Base-by-base conservation (phyloP, 2,797 vertebrate genomes). In the Fistularia commersonii region DNA sequence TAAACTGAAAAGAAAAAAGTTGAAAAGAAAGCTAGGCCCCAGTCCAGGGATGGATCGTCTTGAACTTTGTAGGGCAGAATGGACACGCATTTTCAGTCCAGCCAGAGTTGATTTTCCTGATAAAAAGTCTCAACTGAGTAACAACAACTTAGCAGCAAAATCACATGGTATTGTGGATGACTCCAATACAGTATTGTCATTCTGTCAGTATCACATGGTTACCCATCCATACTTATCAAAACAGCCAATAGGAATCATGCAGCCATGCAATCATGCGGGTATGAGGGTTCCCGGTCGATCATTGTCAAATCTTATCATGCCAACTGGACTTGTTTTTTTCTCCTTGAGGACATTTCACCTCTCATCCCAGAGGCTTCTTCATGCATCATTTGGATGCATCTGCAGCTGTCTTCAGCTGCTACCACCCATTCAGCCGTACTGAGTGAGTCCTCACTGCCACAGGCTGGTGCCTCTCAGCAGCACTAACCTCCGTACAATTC, bases 401-500 rank as follows among this genome's bases (percentile, higher is more conserved):
- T 53, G 43, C 58, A 51, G 45, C 51, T 51, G 47, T 77, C 57
- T 52, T 44, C 61, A 53, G 47, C 51, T 54, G 51, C 53, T 10
- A 44, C 55, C 45, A 51, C 58, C 51, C 61, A 52, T 67, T 67
- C 59, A 72, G 34, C 36, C 54, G 48, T 66, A 58, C 53, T 51
- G 44, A 46, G 32, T 31, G 41, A 60, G 64, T 50, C 48, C 63
- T 76, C 63, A 46, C 51, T 68, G 82, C 54, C 79, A 72, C 47
- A 33, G 61, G 53, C 76, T 83, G 79, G 77, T 83, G 77, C 42
- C 59, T 51, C 58, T 60, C 59, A 70, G 72, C 54, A 67, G 61
- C 61, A 38, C 47, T 54, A 41, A 61, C 51, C 65, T 63, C 66
- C 42, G 44, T 13, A 57, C 51, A 59, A 65, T 45, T 61, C 45